phyloP scores from a whole-genome alignment of 2,113 vertebrate genomes.

The Ramphastos sulfuratus region DNA sequence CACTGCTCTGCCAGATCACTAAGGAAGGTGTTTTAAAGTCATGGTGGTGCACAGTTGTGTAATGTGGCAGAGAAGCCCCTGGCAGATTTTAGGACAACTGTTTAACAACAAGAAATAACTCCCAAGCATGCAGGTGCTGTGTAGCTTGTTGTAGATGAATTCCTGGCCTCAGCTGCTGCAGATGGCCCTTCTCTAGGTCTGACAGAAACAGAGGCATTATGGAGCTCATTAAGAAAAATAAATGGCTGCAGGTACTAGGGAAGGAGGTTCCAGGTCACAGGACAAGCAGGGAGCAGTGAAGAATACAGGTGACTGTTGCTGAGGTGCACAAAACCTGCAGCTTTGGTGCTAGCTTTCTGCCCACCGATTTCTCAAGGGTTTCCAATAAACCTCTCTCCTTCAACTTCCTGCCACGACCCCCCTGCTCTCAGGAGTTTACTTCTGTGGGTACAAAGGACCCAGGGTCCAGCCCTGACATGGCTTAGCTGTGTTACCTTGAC shows the following conservation, averaged over 20 bases:
- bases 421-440: neutral
- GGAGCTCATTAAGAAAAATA: neutral
- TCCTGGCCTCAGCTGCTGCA: neutral
- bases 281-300: neutral
- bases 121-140: neutral
- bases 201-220: neutral
- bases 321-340: neutral
- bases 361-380: neutral
- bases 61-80: neutral
- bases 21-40: neutral
- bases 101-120: neutral
- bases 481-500: neutral
- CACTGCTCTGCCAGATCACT: neutral
- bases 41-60: neutral
- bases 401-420: neutral
- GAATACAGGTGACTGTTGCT: neutral
- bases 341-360: neutral
- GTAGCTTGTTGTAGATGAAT: neutral
- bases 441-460: neutral
- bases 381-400: neutral
- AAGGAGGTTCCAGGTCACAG: neutral
- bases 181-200: neutral
- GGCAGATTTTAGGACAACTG: neutral
- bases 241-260: neutral
- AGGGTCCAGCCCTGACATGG: fast-evolving